Evolutionary conservation across 2,797 vertebrate genomes (phyloP), one percentile per base, ranked within the genome.

Genomic region (Telmatherina bonti): DNA sequence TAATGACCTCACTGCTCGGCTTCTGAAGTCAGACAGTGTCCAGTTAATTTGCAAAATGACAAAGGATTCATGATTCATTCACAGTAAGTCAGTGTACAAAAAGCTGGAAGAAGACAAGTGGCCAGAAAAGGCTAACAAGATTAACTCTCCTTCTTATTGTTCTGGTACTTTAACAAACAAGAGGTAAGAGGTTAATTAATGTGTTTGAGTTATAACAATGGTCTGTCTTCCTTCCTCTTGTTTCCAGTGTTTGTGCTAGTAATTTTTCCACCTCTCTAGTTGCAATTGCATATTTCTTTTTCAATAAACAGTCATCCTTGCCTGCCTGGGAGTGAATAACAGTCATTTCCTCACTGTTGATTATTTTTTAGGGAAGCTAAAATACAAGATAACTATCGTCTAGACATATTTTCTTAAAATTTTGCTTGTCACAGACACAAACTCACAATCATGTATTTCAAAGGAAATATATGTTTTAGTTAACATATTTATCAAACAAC

Each of bases 21-120:
- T 63, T 36, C 47, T 57, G 27, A 72, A 76, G 67, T 30, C 35
- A 29, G 18, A 72, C 22, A 26, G 49, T 26, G 29, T 76, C 29
- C 53, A 73, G 41, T 70, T 35, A 31, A 13, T 10, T 49, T 35
- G 58, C n/a, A 49, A 16, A 22, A 51, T 11, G 2, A 15, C 58
- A 62, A 53, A 74, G 11, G 58, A 38, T 38, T 2, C 30, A 7
- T 45, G 15, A 51, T 60, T 11, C n/a, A 7, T 30, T 13, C 38
- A 6, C n/a, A 69, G 2, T 56, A 29, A 27, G 0, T 58, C 29
- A 26, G 3, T 47, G 10, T 63, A 43, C 16, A 49, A 13, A 7
- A 67, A 43, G 35, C 49, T 20, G 24, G 11, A 15, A 20, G 36
- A 53, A 31, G 31, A 35, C 2, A 38, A 41, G 35, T 16, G 49